Conservation (phyloP, 2,113 vertebrate species). For the Nestor notabilis region DNA sequence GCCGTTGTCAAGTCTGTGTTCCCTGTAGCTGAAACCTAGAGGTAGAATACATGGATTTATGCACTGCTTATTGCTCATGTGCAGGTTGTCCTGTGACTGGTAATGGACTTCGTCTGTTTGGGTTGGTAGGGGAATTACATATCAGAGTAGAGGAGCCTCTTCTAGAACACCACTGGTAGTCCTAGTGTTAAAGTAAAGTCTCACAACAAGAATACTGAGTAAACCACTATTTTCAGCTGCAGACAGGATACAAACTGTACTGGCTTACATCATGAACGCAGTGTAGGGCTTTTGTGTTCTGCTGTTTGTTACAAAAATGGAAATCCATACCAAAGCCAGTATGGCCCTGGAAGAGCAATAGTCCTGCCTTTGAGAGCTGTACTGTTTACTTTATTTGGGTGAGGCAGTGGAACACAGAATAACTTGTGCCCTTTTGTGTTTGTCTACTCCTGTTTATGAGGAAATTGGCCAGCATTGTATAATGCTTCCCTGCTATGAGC, state of each 20-base stretch:
- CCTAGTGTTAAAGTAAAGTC: background rate
- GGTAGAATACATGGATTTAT: background rate
- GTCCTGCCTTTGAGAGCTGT: background rate
- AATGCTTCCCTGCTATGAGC: background rate
- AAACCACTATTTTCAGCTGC: background rate
- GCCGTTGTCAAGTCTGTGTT: background rate
- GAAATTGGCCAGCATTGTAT: background rate
- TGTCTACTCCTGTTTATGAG: background rate
- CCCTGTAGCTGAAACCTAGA: background rate
- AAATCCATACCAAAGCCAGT: background rate
- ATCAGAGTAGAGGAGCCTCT: background rate
- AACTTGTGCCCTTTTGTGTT: background rate
- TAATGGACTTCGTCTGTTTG: background rate
- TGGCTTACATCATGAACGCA: background rate
- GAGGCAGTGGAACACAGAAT: background rate
- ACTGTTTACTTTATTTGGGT: background rate
- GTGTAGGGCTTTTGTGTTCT: background rate
- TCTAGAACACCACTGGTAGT: background rate
- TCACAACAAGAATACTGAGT: background rate
- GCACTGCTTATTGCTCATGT: rapidly evolving
- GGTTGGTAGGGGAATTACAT: background rate
- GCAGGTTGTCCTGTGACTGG: background rate
- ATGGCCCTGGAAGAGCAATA: background rate
- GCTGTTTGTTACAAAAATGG: background rate
- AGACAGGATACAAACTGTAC: background rate